A percentile compares a stretch with the other conserved stretches of the same genome.
These are phyloP conservation scores for Tyrophagus putrescentiae DNA, from an alignment of 1,140 invertebrate genomes.

Conservation along the genomic window DNA sequence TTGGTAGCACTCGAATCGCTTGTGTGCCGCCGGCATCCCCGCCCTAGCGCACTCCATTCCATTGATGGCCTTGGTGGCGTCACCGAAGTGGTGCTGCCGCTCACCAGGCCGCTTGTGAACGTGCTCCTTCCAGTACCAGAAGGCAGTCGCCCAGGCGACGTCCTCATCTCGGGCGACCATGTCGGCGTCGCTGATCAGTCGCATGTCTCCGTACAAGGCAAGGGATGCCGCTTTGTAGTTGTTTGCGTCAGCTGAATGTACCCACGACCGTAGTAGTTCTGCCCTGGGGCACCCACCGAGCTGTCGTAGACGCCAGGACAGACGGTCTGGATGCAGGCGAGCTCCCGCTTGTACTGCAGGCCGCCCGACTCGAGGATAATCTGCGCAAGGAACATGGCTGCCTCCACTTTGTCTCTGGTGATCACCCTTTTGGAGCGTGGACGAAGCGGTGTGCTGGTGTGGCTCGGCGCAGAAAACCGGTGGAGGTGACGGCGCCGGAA, in stretches of 20 bases:
- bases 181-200: background rate
- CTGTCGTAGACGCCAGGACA: background rate
- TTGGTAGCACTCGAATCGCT: background rate
- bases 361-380: background rate
- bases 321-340: background rate
- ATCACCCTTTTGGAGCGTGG: background rate
- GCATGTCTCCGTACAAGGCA: background rate
- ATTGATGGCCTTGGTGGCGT: background rate
- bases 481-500: background rate
- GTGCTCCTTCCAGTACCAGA: conserved; percentile 1
- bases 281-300: background rate
- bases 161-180: background rate
- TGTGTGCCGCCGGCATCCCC: conserved; percentile 11
- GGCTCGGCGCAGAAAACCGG: background rate
- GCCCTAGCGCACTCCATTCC: no score
- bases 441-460: conserved; percentile 4
- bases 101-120: conserved; percentile 2
- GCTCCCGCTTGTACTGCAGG: background rate
- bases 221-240: background rate
- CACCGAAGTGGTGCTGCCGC: conserved; percentile 3
- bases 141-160: background rate
- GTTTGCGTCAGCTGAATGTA: background rate
- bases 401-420: no score
- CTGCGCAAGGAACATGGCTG: background rate
- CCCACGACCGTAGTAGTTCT: background rate